Conservation (phyloP, 2,797 vertebrate genomes). For the Syngnathus rostellatus region DNA sequence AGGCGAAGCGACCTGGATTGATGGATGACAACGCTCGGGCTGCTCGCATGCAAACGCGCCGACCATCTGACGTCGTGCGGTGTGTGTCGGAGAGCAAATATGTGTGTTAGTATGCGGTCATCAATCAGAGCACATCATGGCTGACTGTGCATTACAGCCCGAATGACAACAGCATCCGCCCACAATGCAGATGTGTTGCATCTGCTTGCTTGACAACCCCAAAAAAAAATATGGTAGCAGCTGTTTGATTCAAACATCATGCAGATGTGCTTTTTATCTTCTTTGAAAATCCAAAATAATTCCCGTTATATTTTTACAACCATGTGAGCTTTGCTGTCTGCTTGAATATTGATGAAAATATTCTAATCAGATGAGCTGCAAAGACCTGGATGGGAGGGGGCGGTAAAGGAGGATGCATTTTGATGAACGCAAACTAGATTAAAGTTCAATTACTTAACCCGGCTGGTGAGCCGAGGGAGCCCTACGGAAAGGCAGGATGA, state of each 20-base stretch:
- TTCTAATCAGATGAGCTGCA: slow-evolving; percentile 4
- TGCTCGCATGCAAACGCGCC: slow-evolving; percentile 23
- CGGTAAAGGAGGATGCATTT: slow-evolving; percentile 14
- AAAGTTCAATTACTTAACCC: slow-evolving; percentile 24
- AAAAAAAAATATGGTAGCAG: background rate
- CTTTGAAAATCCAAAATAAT: slow-evolving; percentile 11
- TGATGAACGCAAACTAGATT: slow-evolving; percentile 34
- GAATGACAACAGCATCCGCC: slow-evolving; percentile 42
- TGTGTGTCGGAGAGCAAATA: slow-evolving; percentile 28
- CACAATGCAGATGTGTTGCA: slow-evolving; percentile 22
- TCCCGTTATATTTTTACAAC: slow-evolving; percentile 12
- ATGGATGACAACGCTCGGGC: slow-evolving; percentile 47
- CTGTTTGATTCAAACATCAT: slow-evolving; percentile 23
- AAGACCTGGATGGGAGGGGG: background rate
- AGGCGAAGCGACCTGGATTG: slow-evolving; percentile 34
- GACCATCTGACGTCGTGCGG: slow-evolving; percentile 34
- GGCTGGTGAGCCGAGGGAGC: slow-evolving; percentile 15
- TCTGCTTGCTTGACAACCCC: slow-evolving; percentile 35
- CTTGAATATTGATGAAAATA: background rate
- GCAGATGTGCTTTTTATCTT: background rate
- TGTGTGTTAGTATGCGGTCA: slow-evolving; percentile 39
- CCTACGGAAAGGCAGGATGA: slow-evolving; percentile 18
- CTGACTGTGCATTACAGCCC: slow-evolving; percentile 16
- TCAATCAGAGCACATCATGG: slow-evolving; percentile 46
- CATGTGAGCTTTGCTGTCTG: background rate